Base-by-base conservation (phyloP, 2,888 invertebrate species). In the Leptopilina myrica region DNA sequence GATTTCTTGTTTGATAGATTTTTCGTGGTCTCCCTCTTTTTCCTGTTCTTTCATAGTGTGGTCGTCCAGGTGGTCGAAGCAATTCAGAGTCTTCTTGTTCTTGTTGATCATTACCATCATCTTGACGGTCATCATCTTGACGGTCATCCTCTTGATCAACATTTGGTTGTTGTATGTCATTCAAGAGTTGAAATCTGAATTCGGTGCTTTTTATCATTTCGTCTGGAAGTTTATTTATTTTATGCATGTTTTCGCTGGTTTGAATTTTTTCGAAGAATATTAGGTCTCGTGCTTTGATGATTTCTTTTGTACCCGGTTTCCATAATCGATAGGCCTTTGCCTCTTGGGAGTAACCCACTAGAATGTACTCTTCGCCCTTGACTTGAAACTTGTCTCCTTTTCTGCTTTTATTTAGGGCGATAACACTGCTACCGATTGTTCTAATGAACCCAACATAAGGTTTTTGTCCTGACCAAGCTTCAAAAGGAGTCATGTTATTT, bases 301-400 rank as follows among this genome's bases (percentile, higher is more conserved):
- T 73, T 1, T 76, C 84, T 64, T 78, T 81, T 5, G 82, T 79
- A 9, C 81, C 79, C n/a, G 76, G 80, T 12, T 82, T 76, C 84
- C 84, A 86, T 0, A 87, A 78, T 9, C 87, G 43, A 65, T 86
- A 87, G 4, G 87, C 86, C 67, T 85, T 85, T 6, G 86, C 84
- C 40, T 85, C 81, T 0, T 66, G 64, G 8, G 82, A 85, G 59
- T 85, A 84, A 1, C 83, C 83, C 6, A 84, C 77, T 1, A 85
- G 76, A 0, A 81, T 64, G 43, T 81, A 80, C 14, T 83, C 84
- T 6, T 82, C 80, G 12, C 84, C 82, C 76, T 83, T 83, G 5
- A 84, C 75, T 15, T 82, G 78, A 49, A 86, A 86, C 76, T 86
- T 86, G 5, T 79, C 62, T 62, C 76, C 46, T n/a, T 64, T 78